These are phyloP conservation scores for Aspidoscelis tigris DNA, from an alignment of 2,113 vertebrate genomes.

Conservation along the genomic window DNA sequence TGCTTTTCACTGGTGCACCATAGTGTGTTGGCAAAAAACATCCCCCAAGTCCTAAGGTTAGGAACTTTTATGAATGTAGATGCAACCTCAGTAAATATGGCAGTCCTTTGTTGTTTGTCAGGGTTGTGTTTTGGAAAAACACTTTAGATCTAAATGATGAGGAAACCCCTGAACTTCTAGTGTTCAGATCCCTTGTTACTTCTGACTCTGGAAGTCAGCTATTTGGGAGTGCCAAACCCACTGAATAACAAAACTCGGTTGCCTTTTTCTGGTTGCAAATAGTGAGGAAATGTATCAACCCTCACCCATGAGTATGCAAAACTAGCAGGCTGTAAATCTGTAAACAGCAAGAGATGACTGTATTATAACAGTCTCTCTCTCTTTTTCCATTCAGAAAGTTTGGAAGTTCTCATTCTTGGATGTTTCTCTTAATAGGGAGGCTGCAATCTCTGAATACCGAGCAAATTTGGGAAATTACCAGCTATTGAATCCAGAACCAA, in stretches of 20 bases:
- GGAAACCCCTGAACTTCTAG: no score
- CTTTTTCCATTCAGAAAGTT: background rate
- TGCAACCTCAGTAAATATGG: no score
- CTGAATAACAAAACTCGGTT: no score
- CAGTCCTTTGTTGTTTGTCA: no score
- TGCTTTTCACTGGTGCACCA: no score
- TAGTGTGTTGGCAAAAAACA: no score
- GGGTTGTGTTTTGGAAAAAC: no score
- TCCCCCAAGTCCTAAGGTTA: no score
- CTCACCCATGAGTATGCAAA: no score
- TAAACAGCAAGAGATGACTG: background rate
- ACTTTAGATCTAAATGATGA: no score
- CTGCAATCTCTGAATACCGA: background rate
- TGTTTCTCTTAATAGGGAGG: background rate
- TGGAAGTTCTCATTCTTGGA: background rate
- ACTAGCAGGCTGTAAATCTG: background rate
- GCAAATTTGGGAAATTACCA: slow-evolving; percentile 62
- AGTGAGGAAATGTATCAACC: background rate
- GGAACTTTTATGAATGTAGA: no score
- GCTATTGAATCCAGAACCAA: slow-evolving; percentile 48
- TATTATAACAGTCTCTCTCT: background rate
- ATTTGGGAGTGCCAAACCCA: background rate
- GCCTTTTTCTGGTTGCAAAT: background rate
- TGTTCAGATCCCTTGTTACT: no score
- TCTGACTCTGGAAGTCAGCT: background rate